Evolutionary conservation across 2,113 vertebrate species (phyloP), one percentile per base, ranked within the genome.

Genomic region (Dipodomys ordii): DNA sequence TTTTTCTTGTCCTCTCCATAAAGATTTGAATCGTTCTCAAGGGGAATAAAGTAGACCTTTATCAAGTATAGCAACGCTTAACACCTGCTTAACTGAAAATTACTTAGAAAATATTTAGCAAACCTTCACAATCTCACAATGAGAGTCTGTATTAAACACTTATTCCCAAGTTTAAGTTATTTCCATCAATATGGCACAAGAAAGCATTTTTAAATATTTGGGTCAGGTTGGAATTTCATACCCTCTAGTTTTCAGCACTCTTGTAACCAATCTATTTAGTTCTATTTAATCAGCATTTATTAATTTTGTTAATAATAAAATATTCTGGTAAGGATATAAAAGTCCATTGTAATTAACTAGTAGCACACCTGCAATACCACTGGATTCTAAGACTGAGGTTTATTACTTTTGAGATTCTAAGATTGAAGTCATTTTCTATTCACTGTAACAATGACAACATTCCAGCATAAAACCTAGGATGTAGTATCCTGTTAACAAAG

Each of bases 21-120:
- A 95, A 93, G 74, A 93, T 79, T 60, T 92, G 92, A 97, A 94
- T 92, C 86, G 90, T 95, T 93, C 94, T 95, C 91, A 68, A 27
- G 73, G 53, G 82, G 60, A 92, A 95, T 83, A 68, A 96, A 97
- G 92, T 23, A 93, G 86, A 73, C 74, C 76, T 94, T 95, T 96
- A 96, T 88, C 80, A 88, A 96, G 13, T 73, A 90, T 0, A 83
- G 92, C 30, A 93, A 97, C 93, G 79, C 12, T 93, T 96, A 97
- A 93, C 95, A 97, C 94, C 92, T 95, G 91, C 90, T 96, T 88
- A 94, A 96, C 77, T 94, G 57, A 27, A 94, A 97, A 96, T 93
- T 83, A 94, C 76, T 92, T 84, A 74, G 23, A 87, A 97, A 81
- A 95, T 73, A 88, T 32, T 84, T 65, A 81, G 44, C 87, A 32